These are phyloP conservation scores for Falco cherrug DNA, from an alignment of 2,797 vertebrate genomes.

Conservation along the genomic window DNA sequence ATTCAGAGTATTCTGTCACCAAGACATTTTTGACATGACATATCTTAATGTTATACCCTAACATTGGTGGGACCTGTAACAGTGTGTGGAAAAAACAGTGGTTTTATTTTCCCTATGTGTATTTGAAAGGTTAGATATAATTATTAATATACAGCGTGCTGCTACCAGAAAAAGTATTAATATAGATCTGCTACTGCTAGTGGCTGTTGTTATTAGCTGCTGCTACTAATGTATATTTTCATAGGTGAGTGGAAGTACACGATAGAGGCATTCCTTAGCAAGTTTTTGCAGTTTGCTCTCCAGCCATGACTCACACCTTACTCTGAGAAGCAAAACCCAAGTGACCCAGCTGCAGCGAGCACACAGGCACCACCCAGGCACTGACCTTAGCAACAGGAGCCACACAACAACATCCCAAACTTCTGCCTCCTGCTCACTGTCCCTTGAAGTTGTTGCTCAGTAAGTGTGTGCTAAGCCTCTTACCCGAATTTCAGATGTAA, in stretches of 20 bases:
- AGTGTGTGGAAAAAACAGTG: rapidly evolving
- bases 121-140: not conserved
- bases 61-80: not conserved
- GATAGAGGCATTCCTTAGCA: not conserved
- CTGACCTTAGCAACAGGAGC: conserved; percentile 71
- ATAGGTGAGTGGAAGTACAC: not conserved
- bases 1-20: not conserved
- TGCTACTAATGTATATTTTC: not conserved
- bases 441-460: conserved; percentile 40
- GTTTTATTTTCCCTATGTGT: not conserved
- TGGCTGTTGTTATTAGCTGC: not conserved
- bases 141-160: not conserved
- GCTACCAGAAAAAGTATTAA: not conserved
- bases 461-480: conserved; percentile 45
- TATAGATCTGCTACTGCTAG: not conserved
- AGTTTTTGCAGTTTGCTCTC: not conserved
- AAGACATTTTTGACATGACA: not conserved
- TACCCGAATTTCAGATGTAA: conserved; percentile 38
- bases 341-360: conserved; percentile 42
- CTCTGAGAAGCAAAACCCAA: conserved; percentile 28
- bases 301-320: not conserved
- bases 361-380: conserved; percentile 20
- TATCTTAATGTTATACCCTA: not conserved
- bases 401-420: conserved; percentile 51
- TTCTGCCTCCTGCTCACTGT: conserved; percentile 20